phyloP scores from a whole-genome alignment of 2,113 vertebrate species.

The Odobenus rosmarus region DNA sequence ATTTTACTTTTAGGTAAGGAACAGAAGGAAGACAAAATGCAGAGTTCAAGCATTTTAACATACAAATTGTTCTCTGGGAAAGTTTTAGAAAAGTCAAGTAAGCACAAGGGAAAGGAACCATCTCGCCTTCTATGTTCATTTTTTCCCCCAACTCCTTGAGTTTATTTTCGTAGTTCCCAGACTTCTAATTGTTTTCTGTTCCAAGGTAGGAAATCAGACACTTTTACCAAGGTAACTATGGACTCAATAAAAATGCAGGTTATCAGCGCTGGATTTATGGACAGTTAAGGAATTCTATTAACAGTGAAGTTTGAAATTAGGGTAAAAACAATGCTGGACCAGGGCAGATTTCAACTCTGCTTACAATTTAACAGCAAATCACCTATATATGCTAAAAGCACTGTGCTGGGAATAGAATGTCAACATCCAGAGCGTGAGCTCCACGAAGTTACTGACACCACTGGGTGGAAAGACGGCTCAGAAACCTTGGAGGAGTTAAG shows the following conservation, averaged over 20 bases:
- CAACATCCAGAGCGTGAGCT: background rate
- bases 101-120: background rate
- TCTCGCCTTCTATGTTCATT: background rate
- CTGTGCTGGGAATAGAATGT: background rate
- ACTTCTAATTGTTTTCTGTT: background rate
- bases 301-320: constrained; percentile 18
- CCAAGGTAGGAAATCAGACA: background rate
- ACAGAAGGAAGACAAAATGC: constrained; percentile 25
- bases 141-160: background rate
- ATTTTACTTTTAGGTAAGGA: constrained; percentile 39
- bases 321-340: background rate
- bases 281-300: background rate
- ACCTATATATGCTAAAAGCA: background rate
- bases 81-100: constrained; percentile 50
- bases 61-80: background rate
- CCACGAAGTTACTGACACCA: background rate
- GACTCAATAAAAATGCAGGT: background rate
- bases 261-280: background rate
- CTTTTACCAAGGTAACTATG: constrained; percentile 39
- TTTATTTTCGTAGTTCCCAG: constrained; percentile 4
- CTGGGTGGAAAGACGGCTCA: background rate
- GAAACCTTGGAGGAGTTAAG: background rate
- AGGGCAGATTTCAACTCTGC: background rate
- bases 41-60: constrained; percentile 23
- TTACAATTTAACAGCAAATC: constrained; percentile 6